phyloP scores from a whole-genome alignment of 2,888 invertebrate species.

The Polia nebulosa region DNA sequence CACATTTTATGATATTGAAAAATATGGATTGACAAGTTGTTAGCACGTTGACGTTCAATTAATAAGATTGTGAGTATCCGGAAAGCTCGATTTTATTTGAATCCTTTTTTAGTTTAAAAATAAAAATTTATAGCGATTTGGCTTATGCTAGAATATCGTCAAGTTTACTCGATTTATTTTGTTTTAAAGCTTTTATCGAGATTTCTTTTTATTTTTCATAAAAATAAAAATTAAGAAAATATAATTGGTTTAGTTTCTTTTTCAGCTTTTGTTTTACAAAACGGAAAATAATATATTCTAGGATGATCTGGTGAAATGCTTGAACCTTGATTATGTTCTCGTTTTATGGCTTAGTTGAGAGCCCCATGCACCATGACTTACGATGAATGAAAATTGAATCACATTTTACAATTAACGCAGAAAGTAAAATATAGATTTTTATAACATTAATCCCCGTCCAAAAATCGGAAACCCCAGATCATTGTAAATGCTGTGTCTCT shows the following conservation, averaged over 20 bases:
- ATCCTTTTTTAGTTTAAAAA: neutral
- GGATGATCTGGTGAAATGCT: no score
- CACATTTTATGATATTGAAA: slow-evolving; percentile 29
- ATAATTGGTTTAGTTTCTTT: no score
- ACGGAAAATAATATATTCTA: no score
- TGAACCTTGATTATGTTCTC: no score
- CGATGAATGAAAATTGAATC: neutral
- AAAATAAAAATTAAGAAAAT: no score
- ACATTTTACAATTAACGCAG: neutral
- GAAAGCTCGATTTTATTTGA: slow-evolving; percentile 6
- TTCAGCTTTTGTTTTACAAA: no score
- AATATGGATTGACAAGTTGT: slow-evolving; percentile 7
- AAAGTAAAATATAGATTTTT: neutral
- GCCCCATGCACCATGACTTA: no score
- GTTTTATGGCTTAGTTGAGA: no score
- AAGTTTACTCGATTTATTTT: neutral
- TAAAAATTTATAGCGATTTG: neutral
- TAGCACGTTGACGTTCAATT: slow-evolving; percentile 10
- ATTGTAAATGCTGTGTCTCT: slow-evolving; percentile 27
- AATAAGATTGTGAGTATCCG: neutral
- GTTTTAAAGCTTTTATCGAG: neutral
- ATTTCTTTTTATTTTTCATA: no score
- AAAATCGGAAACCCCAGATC: neutral
- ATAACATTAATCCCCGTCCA: slow-evolving; percentile 2
- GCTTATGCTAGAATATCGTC: neutral